These are phyloP conservation scores for Spicauda simplicius DNA, from an alignment of 2,888 invertebrate genomes.

Conservation along the genomic window DNA sequence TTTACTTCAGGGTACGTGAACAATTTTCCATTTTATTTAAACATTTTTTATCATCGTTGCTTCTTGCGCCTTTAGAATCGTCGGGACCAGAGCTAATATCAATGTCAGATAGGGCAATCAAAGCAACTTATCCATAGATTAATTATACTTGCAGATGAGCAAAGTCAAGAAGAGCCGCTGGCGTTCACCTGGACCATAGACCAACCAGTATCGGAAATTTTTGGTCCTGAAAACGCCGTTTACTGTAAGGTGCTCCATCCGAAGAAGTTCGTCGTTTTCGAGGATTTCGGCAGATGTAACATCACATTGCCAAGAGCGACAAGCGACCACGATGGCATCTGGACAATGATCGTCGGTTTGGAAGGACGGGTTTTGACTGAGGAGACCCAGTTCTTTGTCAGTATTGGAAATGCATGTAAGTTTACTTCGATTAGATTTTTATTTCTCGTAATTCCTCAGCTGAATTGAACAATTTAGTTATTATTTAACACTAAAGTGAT, in stretches of 20 bases:
- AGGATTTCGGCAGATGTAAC: slow-evolving; percentile 65
- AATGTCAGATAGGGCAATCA: too few species aligned
- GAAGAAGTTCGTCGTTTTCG: slow-evolving; percentile 49
- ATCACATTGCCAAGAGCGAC: slow-evolving; percentile 56
- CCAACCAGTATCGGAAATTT: slow-evolving; percentile 47
- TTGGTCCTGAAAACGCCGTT: slow-evolving; percentile 63
- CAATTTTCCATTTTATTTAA: too few species aligned
- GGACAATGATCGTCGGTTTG: slow-evolving; percentile 58
- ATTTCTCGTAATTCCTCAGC: neutral
- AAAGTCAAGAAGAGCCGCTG: neutral
- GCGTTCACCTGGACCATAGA: slow-evolving; percentile 48
- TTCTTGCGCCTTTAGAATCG: too few species aligned
- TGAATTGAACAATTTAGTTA: neutral
- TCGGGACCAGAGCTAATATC: too few species aligned
- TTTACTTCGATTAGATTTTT: neutral
- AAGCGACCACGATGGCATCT: slow-evolving; percentile 57
- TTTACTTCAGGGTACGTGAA: too few species aligned
- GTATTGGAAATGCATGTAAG: slow-evolving; percentile 58
- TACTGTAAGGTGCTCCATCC: slow-evolving; percentile 64
- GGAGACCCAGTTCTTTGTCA: slow-evolving; percentile 46
- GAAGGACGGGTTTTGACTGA: slow-evolving; percentile 57
- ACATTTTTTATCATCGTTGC: too few species aligned
- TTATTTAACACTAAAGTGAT: too few species aligned
- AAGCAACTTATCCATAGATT: too few species aligned
- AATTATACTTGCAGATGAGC: slow-evolving; percentile 3